Conservation (phyloP, 2,888 invertebrate genomes). For the Scaptomyza polygonia region DNA sequence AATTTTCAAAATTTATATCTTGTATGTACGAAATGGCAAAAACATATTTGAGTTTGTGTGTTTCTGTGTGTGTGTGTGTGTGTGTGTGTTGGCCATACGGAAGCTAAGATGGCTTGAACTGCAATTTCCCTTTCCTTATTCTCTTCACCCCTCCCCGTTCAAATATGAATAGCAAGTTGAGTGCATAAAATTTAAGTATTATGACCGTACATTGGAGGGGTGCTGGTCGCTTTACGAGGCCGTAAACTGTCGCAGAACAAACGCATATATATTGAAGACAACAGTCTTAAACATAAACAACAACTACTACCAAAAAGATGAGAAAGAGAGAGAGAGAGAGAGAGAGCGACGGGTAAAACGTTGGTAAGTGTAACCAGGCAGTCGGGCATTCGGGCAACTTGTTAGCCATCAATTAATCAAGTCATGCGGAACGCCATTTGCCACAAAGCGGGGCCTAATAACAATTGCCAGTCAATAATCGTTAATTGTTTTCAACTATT, state of each 20-base stretch:
- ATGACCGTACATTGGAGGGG: conserved; percentile 58
- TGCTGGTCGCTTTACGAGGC: conserved; percentile 61
- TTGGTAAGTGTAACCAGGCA: conserved; percentile 11
- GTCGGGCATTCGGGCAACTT: conserved; percentile 10
- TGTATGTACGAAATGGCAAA: conserved; percentile 68
- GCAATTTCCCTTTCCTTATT: conserved; percentile 1
- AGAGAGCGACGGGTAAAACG: neutral
- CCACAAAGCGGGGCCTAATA: conserved; percentile 58
- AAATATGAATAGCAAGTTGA: conserved; percentile 41
- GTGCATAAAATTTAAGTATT: conserved; percentile 77
- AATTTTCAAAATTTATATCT: conserved; percentile 76
- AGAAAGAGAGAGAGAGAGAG: neutral
- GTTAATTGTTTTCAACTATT: conserved; percentile 65
- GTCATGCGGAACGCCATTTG: conserved; percentile 73
- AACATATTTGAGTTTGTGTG: conserved; percentile 44
- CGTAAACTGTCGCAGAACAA: conserved; percentile 62
- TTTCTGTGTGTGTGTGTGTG: conserved; percentile 8
- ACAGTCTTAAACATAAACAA: conserved; percentile 16
- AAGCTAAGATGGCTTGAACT: conserved; percentile 34
- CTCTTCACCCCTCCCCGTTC: neutral
- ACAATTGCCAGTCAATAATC: conserved; percentile 67
- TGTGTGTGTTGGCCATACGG: conserved; percentile 34
- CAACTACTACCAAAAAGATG: neutral
- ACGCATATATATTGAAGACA: conserved; percentile 35
- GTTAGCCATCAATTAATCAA: conserved; percentile 66